Base-by-base conservation (phyloP, 2,797 vertebrate genomes). In the Limnodromus scolopaceus region DNA sequence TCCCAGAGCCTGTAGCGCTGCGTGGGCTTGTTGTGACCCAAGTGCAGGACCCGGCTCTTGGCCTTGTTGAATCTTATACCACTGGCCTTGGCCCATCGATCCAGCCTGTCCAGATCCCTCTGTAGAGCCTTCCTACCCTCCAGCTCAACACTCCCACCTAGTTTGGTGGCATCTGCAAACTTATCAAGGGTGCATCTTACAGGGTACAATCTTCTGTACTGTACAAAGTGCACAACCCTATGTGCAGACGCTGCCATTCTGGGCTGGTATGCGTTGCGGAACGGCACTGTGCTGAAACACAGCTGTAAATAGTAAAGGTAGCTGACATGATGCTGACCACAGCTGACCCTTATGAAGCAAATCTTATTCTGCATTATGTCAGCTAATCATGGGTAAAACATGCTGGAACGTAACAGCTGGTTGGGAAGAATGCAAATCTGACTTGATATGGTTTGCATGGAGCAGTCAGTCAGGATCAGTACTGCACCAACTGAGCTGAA, bases 361-460 rank as follows among this genome's bases (percentile, higher is more conserved):
- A 90, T 19, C 46, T 63, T 84, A 71, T 16, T 81, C 57, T 88
- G 45, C 41, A 36, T 83, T 41, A 68, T 68, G 91, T 87, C 94
- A 96, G 82, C 84, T 92, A 83, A 85, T 68, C 64, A 25, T 3
- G 34, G 83, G 74, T 85, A 85, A 91, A 92, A 53, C n/a, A 53
- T 53, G 45, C 28, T 87, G 84, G 48, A 89, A 70, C 3, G 4
- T 16, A 89, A 27, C 75, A 95, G 63, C 64, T 83, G 65, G 23
- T 25, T 74, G 48, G 78, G 48, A 91, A 77, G 51, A 80, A 80
- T 11, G 43, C 61, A 91, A 80, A 61, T 36, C 53, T 78, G 83
- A 57, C 28, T 30, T 87, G 75, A 83, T 85, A 5, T 0, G 32
- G 51, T 53, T 64, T 81, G 27, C 13, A 48, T 13, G 49, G 84